These are phyloP conservation scores for Salvelinus fontinalis DNA, from an alignment of 2,113 vertebrate genomes.

Conservation along the genomic window DNA sequence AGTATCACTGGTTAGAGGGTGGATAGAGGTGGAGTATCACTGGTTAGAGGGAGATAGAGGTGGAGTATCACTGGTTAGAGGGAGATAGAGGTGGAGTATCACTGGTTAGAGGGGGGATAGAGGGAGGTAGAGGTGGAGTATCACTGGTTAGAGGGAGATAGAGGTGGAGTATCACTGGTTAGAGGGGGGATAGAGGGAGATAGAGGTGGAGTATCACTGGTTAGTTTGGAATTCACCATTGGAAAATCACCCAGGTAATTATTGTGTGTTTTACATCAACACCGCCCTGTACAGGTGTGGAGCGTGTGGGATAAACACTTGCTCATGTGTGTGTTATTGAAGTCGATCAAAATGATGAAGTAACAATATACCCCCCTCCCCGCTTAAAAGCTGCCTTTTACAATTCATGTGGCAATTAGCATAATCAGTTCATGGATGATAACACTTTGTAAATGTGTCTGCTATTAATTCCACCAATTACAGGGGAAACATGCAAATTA, in stretches of 20 bases:
- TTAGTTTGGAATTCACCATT: constrained; percentile 54
- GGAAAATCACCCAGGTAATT: constrained; percentile 61
- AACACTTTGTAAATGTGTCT: neutral
- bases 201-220: neutral
- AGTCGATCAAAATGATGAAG: constrained; percentile 53
- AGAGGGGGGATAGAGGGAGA: too few relatives aligned
- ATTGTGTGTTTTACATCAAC: constrained; percentile 70
- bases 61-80: too few relatives aligned
- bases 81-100: too few relatives aligned
- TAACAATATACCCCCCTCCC: neutral
- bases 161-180: too few relatives aligned
- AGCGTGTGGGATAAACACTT: constrained; percentile 28
- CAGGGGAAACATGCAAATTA: neutral
- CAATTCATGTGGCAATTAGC: neutral
- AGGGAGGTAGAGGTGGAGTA: too few relatives aligned
- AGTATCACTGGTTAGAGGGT: too few relatives aligned
- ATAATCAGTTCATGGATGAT: constrained; percentile 3
- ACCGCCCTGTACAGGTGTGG: constrained; percentile 34
- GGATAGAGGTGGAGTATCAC: too few relatives aligned
- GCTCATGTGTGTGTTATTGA: constrained; percentile 49
- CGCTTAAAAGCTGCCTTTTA: neutral
- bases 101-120: too few relatives aligned
- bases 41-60: too few relatives aligned
- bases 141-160: too few relatives aligned
- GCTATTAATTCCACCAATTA: neutral